Percentiles rank a stretch among this genome's conserved stretches.
phyloP scores from a whole-genome alignment of 2,888 invertebrate species.

The Platycheirus albimanus region DNA sequence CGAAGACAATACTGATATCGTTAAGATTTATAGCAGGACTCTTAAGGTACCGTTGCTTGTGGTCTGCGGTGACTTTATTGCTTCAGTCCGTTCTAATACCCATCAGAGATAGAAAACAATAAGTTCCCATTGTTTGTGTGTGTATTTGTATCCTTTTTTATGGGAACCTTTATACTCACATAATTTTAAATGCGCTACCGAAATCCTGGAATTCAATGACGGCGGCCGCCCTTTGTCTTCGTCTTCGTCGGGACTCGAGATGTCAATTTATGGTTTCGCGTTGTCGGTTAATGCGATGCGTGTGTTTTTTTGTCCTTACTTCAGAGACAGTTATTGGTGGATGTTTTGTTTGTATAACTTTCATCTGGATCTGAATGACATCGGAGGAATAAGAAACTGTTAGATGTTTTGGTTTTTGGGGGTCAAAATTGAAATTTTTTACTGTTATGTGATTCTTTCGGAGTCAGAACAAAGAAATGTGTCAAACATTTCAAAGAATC shows the following conservation, averaged over 20 bases:
- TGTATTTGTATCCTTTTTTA: too few species aligned
- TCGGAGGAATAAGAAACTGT: conserved; percentile 6
- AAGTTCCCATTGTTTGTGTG: conserved; percentile 62
- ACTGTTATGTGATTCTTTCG: conserved; percentile 24
- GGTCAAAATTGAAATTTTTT: conserved; percentile 5
- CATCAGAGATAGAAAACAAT: conserved; percentile 72
- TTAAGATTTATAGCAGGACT: conserved; percentile 72
- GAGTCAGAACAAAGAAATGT: conserved; percentile 10
- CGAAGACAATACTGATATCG: conserved; percentile 73
- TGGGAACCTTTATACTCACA: too few species aligned
- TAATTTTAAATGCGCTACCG: conserved; percentile 50
- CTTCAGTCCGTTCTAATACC: conserved; percentile 58
- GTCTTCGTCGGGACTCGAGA: conserved; percentile 25
- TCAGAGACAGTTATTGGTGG: conserved; percentile 34
- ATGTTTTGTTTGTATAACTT: conserved; percentile 7
- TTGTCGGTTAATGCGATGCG: conserved; percentile 14
- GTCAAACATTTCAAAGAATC: not conserved
- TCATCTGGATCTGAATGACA: too few species aligned
- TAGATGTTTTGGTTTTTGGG: conserved; percentile 15
- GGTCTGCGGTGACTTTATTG: conserved; percentile 55
- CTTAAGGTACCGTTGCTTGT: conserved; percentile 65
- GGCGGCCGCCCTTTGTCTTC: conserved; percentile 62
- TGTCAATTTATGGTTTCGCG: conserved; percentile 70
- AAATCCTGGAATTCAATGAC: conserved; percentile 64
- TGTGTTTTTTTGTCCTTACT: conserved; percentile 25